A percentile compares a stretch with the other conserved stretches of the same genome.
These are phyloP conservation scores for Tarsius wallacei DNA, from an alignment of 2,797 vertebrate species.

Conservation along the genomic window DNA sequence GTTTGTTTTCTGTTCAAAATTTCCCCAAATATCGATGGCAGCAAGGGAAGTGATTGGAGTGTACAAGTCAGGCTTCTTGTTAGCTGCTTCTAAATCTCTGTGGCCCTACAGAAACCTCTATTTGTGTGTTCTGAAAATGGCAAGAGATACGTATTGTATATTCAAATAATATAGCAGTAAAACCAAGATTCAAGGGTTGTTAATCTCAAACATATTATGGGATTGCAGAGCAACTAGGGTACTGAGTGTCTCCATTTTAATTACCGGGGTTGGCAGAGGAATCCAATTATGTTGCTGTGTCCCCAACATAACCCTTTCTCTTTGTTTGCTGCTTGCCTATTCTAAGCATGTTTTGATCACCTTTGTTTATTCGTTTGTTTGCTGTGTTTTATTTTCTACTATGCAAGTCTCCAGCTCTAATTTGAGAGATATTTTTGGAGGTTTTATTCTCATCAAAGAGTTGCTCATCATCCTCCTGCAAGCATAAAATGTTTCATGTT, in stretches of 20 bases:
- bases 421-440: slow-evolving; percentile 16
- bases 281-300: slow-evolving; percentile 75
- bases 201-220: slow-evolving; percentile 84
- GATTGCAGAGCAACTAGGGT: slow-evolving; percentile 71
- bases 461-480: neutral
- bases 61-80: slow-evolving; percentile 60
- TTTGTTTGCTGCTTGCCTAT: slow-evolving; percentile 67
- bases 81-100: slow-evolving; percentile 76
- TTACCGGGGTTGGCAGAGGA: slow-evolving; percentile 74
- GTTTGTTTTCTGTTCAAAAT: slow-evolving; percentile 70
- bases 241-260: slow-evolving; percentile 78
- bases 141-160: slow-evolving; percentile 58
- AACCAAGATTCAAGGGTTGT: slow-evolving; percentile 83
- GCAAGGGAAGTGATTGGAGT: slow-evolving; percentile 60
- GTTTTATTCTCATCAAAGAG: slow-evolving; percentile 53
- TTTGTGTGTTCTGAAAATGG: slow-evolving; percentile 73
- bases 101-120: slow-evolving; percentile 43
- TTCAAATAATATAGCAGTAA: slow-evolving; percentile 75
- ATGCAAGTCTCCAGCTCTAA: slow-evolving; percentile 28
- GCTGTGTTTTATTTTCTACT: slow-evolving; percentile 35
- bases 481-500: neutral
- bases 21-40: slow-evolving; percentile 66
- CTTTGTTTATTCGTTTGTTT: slow-evolving; percentile 77
- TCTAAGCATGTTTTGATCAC: slow-evolving; percentile 77
- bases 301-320: slow-evolving; percentile 72